Evolutionary conservation across 2,888 invertebrate genomes (phyloP), one percentile per base, ranked within the genome.

Genomic region (Linyphia triangularis): DNA sequence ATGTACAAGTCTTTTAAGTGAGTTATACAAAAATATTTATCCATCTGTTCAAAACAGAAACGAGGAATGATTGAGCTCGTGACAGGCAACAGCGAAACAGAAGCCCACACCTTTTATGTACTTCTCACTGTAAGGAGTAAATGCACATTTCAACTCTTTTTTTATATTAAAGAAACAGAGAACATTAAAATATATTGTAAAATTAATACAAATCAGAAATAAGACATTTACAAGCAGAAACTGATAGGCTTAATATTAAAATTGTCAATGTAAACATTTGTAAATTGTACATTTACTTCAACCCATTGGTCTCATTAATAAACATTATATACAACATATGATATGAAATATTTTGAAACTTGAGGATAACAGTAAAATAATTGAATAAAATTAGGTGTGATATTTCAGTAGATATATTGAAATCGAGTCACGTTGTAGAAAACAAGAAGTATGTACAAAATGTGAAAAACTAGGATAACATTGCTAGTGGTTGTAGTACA

Each of bases 21-120:
- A 88, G 86, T 88, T 88, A 84, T 89, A 89, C 89, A 89, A 89
- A 89, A 89, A 89, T 89, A 89, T 84, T 89, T 79, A 70, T 86
- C 65, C 73, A 73, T 82, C 78, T 79, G 84, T 89, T 78, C 72
- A 84, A 72, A 89, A 89, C 89, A 89, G 78, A 89, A 89, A 89
- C 89, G 57, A 89, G 83, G 89, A 84, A 83, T 89, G 89, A 89
- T 89, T 89, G 89, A 89, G 89, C 89, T 89, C 79, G 72, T 83
- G 78, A 79, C 63, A 89, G 89, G 89, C 89, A 84, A 82, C 69
- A 67, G 89, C 63, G 73, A 86, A 70, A 78, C 28, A 43, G 70
- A 37, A 59, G 57, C 43, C 72, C 43, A 16, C 72, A 37, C 86
- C 75, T 59, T 69, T 88, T 70, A 83, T 83, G 69, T 77, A 77